Conservation (phyloP, 37 sponge, comb jelly and placozoan genomes). For the Lycopodina hypogea region DNA sequence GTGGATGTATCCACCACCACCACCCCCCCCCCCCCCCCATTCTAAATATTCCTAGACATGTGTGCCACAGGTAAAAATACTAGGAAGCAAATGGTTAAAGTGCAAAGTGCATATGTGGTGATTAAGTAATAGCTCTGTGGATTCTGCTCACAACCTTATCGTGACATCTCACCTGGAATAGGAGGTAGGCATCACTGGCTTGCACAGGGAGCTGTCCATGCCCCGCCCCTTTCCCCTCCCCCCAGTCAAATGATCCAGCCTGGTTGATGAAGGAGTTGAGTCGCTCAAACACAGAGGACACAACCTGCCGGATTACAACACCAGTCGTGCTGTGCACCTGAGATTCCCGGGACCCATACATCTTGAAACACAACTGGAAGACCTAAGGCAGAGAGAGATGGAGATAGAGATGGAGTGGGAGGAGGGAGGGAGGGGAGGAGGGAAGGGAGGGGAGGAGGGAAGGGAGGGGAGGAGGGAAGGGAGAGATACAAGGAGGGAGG, state of each 20-base stretch:
- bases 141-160: too few relatives aligned
- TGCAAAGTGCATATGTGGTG: too few relatives aligned
- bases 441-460: neutral
- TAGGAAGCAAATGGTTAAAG: too few relatives aligned
- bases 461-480: neutral
- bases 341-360: slow-evolving; percentile 60
- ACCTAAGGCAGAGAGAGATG: slow-evolving; percentile 24
- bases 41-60: too few relatives aligned
- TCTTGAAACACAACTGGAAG: slow-evolving; percentile 64
- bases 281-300: slow-evolving; percentile 78
- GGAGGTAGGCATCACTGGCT: slow-evolving; percentile 79
- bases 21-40: too few relatives aligned
- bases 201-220: slow-evolving; percentile 28
- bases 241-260: slow-evolving; percentile 1
- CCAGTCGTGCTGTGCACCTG: slow-evolving; percentile 73
- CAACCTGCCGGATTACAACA: slow-evolving; percentile 84
- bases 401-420: too few relatives aligned
- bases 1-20: too few relatives aligned
- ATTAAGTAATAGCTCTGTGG: too few relatives aligned
- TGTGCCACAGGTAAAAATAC: too few relatives aligned
- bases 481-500: too few relatives aligned
- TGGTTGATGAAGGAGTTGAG: slow-evolving; percentile 4
- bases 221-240: slow-evolving; percentile 13
- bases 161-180: slow-evolving; percentile 77
- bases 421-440: too few relatives aligned